phyloP scores from a whole-genome alignment of 2,797 vertebrate genomes.

The Sylvia borin region DNA sequence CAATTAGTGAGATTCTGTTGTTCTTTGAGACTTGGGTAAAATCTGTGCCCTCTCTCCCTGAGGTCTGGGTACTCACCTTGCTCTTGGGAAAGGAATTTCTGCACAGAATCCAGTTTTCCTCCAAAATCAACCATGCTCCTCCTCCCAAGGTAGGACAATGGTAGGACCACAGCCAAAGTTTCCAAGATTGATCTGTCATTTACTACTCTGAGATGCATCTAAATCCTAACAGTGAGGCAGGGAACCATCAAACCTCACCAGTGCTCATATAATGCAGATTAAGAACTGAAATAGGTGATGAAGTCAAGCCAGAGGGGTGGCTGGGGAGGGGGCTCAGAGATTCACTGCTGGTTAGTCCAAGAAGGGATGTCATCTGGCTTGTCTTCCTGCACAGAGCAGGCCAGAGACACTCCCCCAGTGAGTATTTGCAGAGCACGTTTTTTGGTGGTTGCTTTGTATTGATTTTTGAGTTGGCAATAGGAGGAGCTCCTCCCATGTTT shows the following conservation, averaged over 20 bases:
- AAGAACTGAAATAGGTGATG: neutral
- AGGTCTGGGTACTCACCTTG: neutral
- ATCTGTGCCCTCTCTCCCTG: neutral
- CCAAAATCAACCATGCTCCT: neutral
- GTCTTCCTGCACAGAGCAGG: neutral
- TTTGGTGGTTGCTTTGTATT: neutral
- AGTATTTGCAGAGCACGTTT: neutral
- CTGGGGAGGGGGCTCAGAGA: neutral
- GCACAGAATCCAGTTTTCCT: neutral
- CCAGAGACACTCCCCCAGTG: slow-evolving; percentile 18
- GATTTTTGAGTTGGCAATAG: slow-evolving; percentile 27
- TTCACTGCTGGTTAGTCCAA: neutral
- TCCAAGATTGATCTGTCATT: neutral
- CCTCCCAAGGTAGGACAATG: neutral
- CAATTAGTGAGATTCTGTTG: neutral
- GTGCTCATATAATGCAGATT: neutral
- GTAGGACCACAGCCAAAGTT: neutral
- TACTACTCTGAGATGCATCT: neutral
- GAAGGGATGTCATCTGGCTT: slow-evolving; percentile 29
- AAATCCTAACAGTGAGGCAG: neutral
- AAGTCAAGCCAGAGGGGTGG: neutral
- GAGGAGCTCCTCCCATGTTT: slow-evolving; percentile 20
- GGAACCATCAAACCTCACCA: neutral
- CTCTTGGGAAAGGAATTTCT: neutral
- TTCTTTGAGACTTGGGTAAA: neutral